Evolutionary conservation across 2,888 invertebrate genomes (phyloP).

Genomic region (Chydorus sphaericus): DNA sequence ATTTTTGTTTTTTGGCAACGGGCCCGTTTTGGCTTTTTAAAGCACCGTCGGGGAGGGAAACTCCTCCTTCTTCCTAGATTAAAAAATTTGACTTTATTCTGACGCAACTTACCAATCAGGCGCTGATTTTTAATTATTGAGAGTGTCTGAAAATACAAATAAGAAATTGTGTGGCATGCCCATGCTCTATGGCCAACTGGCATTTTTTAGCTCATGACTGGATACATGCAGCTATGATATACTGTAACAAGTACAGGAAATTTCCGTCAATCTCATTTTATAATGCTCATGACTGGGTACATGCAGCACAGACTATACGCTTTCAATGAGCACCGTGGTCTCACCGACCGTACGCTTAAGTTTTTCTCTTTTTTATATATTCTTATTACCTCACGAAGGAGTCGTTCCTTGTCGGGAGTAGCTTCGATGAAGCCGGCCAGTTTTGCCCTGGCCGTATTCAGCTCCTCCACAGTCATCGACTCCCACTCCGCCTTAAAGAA

Average conservation of each 20-base stretch:
- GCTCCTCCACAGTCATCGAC: background rate
- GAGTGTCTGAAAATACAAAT: background rate
- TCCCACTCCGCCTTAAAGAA: background rate
- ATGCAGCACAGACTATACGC: too few relatives aligned
- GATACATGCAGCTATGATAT: background rate
- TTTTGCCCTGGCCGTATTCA: background rate
- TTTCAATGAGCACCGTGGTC: too few relatives aligned
- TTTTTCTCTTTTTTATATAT: too few relatives aligned
- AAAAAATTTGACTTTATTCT: constrained; percentile 1
- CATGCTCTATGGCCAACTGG: background rate
- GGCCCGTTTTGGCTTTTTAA: background rate
- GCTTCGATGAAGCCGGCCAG: background rate
- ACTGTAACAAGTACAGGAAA: too few relatives aligned
- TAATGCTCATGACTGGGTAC: background rate
- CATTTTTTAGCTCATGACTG: background rate
- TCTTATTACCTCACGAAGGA: background rate
- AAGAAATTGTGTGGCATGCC: background rate
- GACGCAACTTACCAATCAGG: background rate
- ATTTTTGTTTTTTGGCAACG: background rate
- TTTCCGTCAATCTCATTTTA: too few relatives aligned
- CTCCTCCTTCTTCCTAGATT: background rate
- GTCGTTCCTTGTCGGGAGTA: background rate
- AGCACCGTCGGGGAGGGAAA: background rate
- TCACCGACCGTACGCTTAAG: too few relatives aligned
- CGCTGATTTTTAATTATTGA: background rate